phyloP scores from a whole-genome alignment of 2,888 invertebrate species.

The Aleiodes testaceus region DNA sequence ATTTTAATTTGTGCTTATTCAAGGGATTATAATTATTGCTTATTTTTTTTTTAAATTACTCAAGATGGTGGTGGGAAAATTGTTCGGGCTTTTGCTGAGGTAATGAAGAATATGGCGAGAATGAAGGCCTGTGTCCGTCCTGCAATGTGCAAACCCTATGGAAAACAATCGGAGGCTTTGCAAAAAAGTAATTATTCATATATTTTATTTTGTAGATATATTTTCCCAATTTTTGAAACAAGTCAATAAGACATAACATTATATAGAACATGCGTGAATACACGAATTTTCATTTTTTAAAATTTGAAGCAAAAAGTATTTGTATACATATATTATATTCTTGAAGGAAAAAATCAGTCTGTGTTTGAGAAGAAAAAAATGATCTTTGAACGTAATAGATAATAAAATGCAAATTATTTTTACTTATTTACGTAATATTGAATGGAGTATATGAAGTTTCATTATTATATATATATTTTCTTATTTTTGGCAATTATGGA shows the following conservation, averaged over 20 bases:
- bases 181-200: conserved; percentile 82
- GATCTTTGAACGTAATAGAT: conserved; percentile 13
- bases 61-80: conserved; percentile 87
- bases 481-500: not conserved
- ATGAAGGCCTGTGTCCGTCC: conserved; percentile 92
- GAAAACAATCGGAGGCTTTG: conserved; percentile 90
- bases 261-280: conserved; percentile 32
- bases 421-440: not conserved
- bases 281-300: conserved; percentile 25
- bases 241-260: conserved; percentile 27
- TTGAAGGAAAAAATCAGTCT: conserved; percentile 34
- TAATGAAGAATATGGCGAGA: conserved; percentile 90
- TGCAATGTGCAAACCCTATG: conserved; percentile 93
- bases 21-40: not conserved
- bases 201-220: not conserved
- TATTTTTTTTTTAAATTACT: not conserved
- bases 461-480: not conserved
- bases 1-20: not conserved
- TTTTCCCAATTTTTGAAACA: conserved; percentile 4
- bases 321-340: conserved; percentile 9
- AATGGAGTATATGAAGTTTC: conserved; percentile 14
- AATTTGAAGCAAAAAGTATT: conserved; percentile 11
- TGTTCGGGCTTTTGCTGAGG: conserved; percentile 87
- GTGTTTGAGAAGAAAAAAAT: conserved; percentile 25
- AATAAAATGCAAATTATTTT: conserved; percentile 33